Percentiles rank a stretch among this genome's conserved stretches.
Evolutionary conservation across 2,797 vertebrate genomes (phyloP).

Genomic region (Sebastes itinus): DNA sequence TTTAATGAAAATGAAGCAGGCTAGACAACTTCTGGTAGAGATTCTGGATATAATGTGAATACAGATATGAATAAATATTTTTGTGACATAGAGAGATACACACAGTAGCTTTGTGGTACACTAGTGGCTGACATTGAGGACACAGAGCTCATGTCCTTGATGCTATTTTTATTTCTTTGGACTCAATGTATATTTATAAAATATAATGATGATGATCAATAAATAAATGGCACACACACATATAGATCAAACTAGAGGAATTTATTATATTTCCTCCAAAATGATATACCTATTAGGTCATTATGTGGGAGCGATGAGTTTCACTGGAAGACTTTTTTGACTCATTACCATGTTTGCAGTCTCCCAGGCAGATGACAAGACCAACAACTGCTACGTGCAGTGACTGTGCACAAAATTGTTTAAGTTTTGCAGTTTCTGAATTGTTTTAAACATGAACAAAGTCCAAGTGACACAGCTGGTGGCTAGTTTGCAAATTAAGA

Average conservation of each 20-base stretch:
- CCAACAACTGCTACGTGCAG: background rate
- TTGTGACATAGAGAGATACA: background rate
- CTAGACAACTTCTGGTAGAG: background rate
- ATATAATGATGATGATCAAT: background rate
- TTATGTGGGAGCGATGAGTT: background rate
- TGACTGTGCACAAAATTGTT: background rate
- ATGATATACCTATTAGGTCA: background rate
- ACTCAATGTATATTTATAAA: background rate
- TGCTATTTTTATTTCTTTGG: background rate
- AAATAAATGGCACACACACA: background rate
- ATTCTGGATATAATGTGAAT: background rate
- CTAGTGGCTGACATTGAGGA: background rate
- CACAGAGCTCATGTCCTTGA: background rate
- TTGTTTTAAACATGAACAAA: background rate
- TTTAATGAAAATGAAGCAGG: background rate
- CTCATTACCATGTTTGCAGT: background rate
- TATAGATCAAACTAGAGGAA: background rate
- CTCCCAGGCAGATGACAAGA: background rate
- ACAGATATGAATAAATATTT: background rate
- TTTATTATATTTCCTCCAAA: background rate
- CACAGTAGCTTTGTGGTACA: background rate
- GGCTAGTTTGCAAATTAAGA: background rate
- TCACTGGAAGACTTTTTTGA: background rate
- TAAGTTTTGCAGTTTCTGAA: background rate
- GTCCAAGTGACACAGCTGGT: background rate